phyloP scores from a whole-genome alignment of 2,113 vertebrate species.

The Plecturocebus donacophilus region DNA sequence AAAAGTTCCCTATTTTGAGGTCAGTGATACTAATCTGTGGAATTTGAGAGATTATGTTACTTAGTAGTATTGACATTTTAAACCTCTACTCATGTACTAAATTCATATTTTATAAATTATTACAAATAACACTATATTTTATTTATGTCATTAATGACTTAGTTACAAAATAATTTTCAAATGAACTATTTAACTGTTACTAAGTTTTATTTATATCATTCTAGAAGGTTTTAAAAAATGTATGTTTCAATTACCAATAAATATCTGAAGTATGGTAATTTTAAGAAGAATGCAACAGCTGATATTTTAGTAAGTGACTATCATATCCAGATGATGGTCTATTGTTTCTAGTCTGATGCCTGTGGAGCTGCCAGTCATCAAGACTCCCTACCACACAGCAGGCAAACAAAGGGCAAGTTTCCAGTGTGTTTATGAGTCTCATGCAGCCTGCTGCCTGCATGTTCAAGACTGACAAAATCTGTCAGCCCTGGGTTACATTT shows the following conservation, averaged over 20 bases:
- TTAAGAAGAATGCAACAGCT: not conserved
- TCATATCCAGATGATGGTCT: not conserved
- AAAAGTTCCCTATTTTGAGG: not conserved
- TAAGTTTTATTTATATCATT: not conserved
- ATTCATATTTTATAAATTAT: not conserved
- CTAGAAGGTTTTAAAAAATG: not conserved
- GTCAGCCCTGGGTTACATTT: not conserved
- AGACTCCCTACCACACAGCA: not conserved
- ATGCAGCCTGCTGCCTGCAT: not conserved
- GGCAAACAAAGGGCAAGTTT: not conserved
- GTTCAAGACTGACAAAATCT: slow-evolving; percentile 4
- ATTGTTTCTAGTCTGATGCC: not conserved
- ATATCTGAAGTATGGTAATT: not conserved
- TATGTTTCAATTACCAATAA: not conserved
- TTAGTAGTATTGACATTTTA: not conserved
- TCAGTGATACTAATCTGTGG: not conserved
- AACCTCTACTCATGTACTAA: not conserved
- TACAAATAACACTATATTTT: not conserved
- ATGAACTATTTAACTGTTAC: not conserved
- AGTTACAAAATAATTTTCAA: not conserved
- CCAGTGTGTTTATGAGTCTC: not conserved
- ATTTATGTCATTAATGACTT: not conserved
- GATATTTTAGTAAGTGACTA: not conserved
- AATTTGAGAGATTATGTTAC: not conserved
- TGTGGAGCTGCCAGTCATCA: not conserved